These are phyloP conservation scores for Syngnathus scovelli DNA, from an alignment of 2,113 vertebrate genomes.

Conservation along the genomic window DNA sequence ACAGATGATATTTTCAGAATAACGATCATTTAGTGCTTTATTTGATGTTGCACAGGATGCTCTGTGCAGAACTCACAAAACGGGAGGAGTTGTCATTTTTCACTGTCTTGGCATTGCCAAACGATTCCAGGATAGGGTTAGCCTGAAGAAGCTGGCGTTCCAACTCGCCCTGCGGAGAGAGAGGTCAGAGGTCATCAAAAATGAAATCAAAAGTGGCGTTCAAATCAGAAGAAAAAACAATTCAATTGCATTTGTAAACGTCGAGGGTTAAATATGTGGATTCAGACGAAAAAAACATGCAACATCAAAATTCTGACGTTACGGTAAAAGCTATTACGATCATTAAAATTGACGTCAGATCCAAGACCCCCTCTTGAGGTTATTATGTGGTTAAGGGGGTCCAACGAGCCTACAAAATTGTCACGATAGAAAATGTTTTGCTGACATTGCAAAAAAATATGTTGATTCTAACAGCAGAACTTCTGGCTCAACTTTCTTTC, in stretches of 20 bases:
- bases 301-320: background rate
- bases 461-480: conserved; percentile 1
- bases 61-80: conserved; percentile 82
- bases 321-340: background rate
- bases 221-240: background rate
- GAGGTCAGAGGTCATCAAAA: conserved; percentile 15
- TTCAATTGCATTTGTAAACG: background rate
- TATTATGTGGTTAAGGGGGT: background rate
- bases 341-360: background rate
- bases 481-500: conserved; percentile 13
- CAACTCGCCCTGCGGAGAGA: conserved; percentile 84
- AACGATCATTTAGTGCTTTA: background rate
- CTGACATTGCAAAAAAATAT: background rate
- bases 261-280: background rate
- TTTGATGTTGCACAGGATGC: background rate
- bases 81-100: conserved; percentile 99
- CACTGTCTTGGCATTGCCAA: conserved; percentile 97
- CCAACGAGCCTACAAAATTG: background rate
- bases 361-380: background rate
- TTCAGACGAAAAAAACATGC: background rate
- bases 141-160: conserved; percentile 96
- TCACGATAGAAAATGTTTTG: background rate
- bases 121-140: conserved; percentile 96
- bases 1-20: background rate
- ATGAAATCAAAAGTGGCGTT: background rate